Evolutionary conservation across 1,140 invertebrate species (phyloP), one percentile per base, ranked within the genome.

Genomic region (Hylaeus anthracinus): DNA sequence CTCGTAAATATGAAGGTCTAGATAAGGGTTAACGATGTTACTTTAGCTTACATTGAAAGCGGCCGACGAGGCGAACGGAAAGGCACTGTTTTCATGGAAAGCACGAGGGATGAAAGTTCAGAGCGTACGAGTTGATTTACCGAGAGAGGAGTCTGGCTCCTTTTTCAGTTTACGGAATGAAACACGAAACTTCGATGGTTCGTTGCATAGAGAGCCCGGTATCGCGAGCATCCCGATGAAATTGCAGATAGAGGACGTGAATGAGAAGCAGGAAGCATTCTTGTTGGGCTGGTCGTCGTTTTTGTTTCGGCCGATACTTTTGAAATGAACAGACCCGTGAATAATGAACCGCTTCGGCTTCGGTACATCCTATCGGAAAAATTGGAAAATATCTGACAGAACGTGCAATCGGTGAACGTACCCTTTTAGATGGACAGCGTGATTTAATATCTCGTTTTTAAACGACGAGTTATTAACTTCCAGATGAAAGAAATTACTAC

Each of bases 111-210:
- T 61, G 60, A 70, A 70, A 77, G 64, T 72, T 72, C 39, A 45
- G 45, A 48, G 60, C 26, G 53, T 8, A 12, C 69, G 41, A 41
- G 60, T n/a, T 37, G 58, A 72, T 79, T 72, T 72, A 64, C 63
- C 60, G 69, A 63, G n/a, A 8, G 69, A 1, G 56, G 69, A 1
- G 56, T 10, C 12, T 15, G 5, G n/a, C 51, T 55, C 45, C 60
- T 72, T 77, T 76, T 71, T 63, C 56, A 75, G 73, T 61, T 77
- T n/a, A 39, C n/a, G 58, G 41, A 77, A 81, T 56, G 73, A 80
- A 74, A 80, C 56, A 26, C 48, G 45, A 48, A 66, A 74, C 63
- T 80, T 80, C 12, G 71, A 72, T n/a, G 60, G 48, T 61, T 65
- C 69, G 12, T 26, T 26, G 26, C 12, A 53, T n/a, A 37, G n/a